Evolutionary conservation across 37 sponge, comb jelly and placozoan species (phyloP), one percentile per base, ranked within the genome.

Genomic region (Diacarnus erythraeanus): DNA sequence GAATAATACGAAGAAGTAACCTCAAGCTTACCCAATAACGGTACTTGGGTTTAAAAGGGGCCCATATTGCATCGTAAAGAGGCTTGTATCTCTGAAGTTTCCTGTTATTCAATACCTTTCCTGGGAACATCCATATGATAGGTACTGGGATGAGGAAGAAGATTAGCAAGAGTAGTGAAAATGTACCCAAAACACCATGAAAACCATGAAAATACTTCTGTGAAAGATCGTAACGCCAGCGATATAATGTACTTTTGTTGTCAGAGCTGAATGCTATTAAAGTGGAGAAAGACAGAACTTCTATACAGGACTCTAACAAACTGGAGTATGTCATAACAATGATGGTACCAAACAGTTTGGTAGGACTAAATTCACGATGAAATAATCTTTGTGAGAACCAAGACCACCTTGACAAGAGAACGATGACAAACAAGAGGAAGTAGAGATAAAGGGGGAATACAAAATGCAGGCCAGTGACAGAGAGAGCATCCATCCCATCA

Each of bases 11-110:
- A 10, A 80, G 29, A 2, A 91, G 18, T 3, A 86, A 79, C 37
- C 87, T 56, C 12, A 91, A 26, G 23, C 87, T 86, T 36, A 86
- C 64, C 86, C 86, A 91, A 69, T 82, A 86, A 4, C 78, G 56
- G 64, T 57, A 75, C 2, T 42, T 4, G 9, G 69, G 57, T 72
- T 77, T 88, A 38, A 75, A 79, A 12, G 79, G 79, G 29, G 78
- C 83, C 78, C 78, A 82, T 33, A 88, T 56, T 4, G 84, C 84
- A 69, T 88, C 89, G 27, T 63, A 73, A 18, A 83, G 18, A 42
- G 84, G 89, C 30, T 71, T 83, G 51, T 74, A 64, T 23, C 38
- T 47, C 29, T 25, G 2, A 3, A 72, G 21, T 15, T 35, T 22
- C 9, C 27, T 27, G 2, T 42, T 25, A 33, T 33, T 72, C 30